Conservation (phyloP, 2,797 vertebrate species). For the Thalassophryne amazonica region DNA sequence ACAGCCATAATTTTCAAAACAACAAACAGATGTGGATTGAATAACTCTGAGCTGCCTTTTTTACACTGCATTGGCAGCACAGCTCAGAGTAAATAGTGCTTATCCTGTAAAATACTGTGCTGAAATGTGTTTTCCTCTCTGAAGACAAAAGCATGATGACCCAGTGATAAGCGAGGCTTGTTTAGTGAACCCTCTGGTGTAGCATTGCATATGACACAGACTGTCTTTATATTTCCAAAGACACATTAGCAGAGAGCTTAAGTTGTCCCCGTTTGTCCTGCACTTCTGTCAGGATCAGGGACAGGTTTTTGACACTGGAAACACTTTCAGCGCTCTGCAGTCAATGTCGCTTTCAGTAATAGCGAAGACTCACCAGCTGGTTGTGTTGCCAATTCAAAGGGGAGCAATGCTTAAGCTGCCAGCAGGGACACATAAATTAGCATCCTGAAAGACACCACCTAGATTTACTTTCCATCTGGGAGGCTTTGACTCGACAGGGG, state of each 20-base stretch:
- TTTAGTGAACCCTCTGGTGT: slow-evolving; percentile 31
- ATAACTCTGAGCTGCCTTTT: not conserved
- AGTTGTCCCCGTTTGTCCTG: slow-evolving; percentile 17
- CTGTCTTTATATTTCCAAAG: slow-evolving; percentile 38
- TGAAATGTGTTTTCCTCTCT: slow-evolving; percentile 9
- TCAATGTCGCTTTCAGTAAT: slow-evolving; percentile 61
- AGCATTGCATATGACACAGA: slow-evolving; percentile 47
- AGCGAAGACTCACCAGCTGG: slow-evolving; percentile 64
- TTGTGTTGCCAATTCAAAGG: slow-evolving; percentile 61
- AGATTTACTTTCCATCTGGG: slow-evolving; percentile 63
- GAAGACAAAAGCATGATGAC: slow-evolving; percentile 24
- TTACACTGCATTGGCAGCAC: slow-evolving; percentile 20
- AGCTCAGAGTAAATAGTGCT: slow-evolving; percentile 16
- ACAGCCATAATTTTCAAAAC: slow-evolving; percentile 30
- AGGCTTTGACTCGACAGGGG: slow-evolving; percentile 56
- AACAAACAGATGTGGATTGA: slow-evolving; percentile 14
- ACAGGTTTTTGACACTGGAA: slow-evolving; percentile 40
- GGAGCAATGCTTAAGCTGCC: slow-evolving; percentile 63
- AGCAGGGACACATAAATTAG: slow-evolving; percentile 72
- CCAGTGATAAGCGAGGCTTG: slow-evolving; percentile 23
- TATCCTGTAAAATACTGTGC: not conserved
- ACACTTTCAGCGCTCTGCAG: slow-evolving; percentile 37
- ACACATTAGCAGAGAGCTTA: slow-evolving; percentile 37
- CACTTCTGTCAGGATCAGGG: slow-evolving; percentile 50
- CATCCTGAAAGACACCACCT: slow-evolving; percentile 59